Base-by-base conservation (phyloP, 2,113 vertebrate genomes). In the Atractosteus spatula region DNA sequence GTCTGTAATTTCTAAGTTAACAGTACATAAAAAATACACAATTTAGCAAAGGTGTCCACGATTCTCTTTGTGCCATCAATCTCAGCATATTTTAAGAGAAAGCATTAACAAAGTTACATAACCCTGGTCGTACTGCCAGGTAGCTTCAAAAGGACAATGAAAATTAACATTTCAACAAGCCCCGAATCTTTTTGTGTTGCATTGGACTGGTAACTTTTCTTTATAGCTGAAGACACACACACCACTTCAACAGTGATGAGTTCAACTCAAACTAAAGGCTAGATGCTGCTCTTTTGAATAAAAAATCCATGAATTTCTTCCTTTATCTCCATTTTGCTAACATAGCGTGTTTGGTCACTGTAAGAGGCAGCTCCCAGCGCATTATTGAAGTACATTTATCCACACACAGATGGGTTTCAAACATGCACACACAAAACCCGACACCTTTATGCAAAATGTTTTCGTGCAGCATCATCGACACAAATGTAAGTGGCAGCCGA, bases 401-500 rank as follows among this genome's bases (percentile, higher is more conserved):
- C 57, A 54, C 43, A 8, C 29, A 63, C 44, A 68, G 70, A 64
- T 68, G 72, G 71, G 2, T 69, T 69, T 66, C 42, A 69, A 69
- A 78, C 45, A 43, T 63, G 66, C 71, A 59, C 72, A 69, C 73
- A 73, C 77, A 62, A 81, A 74, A 76, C 63, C 74, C 41, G 55
- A 75, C 80, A 74, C 77, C 70, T 74, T 74, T 76, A 72, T 70
- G 75, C 76, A 68, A 72, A 81, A 71, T 75, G 79, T 80, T 77
- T 79, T 68, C 77, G 75, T 80, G 72, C 67, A 66, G 81, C 73
- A 65, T 68, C 75, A 68, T 82, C 72, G 66, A 79, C 72, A 63
- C 73, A 78, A 86, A 82, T 85, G 70, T 69, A 74, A 84, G 68
- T 85, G 78, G 85, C 81, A 83, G 84, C 77, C 73, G 74, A 82